Percentiles rank a stretch among this genome's conserved stretches.
Conservation (phyloP, 2,888 invertebrate genomes). For the Nephrotoma flavescens region DNA sequence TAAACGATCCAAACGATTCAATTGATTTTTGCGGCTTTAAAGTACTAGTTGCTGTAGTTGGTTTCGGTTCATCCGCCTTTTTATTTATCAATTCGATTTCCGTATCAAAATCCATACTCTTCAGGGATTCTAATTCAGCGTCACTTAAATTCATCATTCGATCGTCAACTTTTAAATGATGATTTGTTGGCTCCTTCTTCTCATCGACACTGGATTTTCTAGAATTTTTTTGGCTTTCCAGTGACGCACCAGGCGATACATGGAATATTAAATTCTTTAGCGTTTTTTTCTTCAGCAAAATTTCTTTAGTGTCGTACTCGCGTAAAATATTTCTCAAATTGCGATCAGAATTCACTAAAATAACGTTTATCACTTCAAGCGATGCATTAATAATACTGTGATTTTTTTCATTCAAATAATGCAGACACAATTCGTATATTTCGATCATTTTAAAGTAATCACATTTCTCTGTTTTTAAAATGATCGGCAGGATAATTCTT, state of each 20-base stretch:
- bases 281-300: conserved; percentile 30
- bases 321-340: conserved; percentile 7
- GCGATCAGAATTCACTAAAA: conserved; percentile 18
- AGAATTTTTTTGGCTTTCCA: conserved; percentile 7
- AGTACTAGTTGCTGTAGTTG: conserved; percentile 10
- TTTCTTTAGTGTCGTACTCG: conserved; percentile 22
- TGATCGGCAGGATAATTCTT: conserved; percentile 44
- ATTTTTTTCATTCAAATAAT: conserved; percentile 53
- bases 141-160: conserved; percentile 31
- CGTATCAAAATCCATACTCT: conserved; percentile 33
- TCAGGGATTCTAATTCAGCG: conserved; percentile 33
- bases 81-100: conserved; percentile 24
- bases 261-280: conserved; percentile 33
- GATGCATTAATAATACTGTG: conserved; percentile 82
- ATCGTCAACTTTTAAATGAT: conserved; percentile 19
- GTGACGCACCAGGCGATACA: conserved; percentile 4
- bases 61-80: conserved; percentile 2
- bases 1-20: conserved; percentile 30
- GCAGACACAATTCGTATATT: conserved; percentile 63
- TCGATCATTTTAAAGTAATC: conserved; percentile 35
- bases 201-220: conserved; percentile 15
- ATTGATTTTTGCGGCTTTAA: conserved; percentile 13
- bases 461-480: conserved; percentile 22
- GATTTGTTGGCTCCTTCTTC: conserved; percentile 11
- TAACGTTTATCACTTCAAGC: conserved; percentile 46